A percentile compares a stretch with the other conserved stretches of the same genome.
Evolutionary conservation across 2,888 invertebrate species (phyloP).

Genomic region (Chrysotoxum bicinctum): DNA sequence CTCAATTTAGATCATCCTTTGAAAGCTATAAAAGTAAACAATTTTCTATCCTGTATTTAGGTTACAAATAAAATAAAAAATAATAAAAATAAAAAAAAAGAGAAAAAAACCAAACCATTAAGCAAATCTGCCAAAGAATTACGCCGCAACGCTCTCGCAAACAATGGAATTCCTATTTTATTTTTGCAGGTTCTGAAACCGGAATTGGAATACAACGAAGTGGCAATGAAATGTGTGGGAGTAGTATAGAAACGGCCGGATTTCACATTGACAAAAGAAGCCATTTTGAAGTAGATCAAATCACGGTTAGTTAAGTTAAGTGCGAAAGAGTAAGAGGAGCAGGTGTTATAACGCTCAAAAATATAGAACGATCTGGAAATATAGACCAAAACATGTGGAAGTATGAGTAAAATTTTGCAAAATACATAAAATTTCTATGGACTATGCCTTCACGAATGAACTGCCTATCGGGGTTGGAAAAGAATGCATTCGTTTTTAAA

Average conservation of each 20-base stretch:
- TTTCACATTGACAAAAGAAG: background rate
- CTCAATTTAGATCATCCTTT: slow-evolving; percentile 57
- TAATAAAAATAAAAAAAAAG: slow-evolving; percentile 2
- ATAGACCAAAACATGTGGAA: no score
- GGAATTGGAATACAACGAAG: slow-evolving; percentile 5
- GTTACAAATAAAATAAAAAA: slow-evolving; percentile 54
- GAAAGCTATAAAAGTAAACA: slow-evolving; percentile 70
- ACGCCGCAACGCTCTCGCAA: slow-evolving; percentile 70
- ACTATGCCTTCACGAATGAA: no score
- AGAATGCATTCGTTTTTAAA: no score
- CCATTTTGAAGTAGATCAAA: background rate
- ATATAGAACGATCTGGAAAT: no score
- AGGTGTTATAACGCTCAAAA: no score
- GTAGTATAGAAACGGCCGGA: background rate
- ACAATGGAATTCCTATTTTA: slow-evolving; percentile 66
- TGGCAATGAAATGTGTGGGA: background rate
- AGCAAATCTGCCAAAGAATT: slow-evolving; percentile 71
- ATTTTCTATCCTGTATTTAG: slow-evolving; percentile 65
- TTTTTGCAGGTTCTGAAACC: slow-evolving; percentile 47
- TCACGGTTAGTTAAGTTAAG: no score
- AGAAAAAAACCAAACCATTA: slow-evolving; percentile 60
- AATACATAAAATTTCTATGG: no score
- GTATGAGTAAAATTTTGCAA: no score
- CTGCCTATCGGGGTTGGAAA: no score
- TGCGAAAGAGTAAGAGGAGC: no score